Evolutionary conservation across 1,140 invertebrate species (phyloP), one percentile per base, ranked within the genome.

Genomic region (Archegozetes longisetosus): DNA sequence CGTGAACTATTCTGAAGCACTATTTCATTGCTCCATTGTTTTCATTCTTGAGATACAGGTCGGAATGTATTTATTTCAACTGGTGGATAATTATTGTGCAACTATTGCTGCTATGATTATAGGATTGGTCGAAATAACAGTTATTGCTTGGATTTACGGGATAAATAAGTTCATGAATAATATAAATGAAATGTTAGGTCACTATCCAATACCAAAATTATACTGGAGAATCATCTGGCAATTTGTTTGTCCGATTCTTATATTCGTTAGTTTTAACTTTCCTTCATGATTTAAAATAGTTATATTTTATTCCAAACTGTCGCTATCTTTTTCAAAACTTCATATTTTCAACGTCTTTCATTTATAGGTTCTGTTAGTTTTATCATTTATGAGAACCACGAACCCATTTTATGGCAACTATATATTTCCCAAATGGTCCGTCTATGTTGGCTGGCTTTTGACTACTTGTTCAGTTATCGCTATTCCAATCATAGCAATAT

Each of bases 21-120:
- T 9, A 12, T 9, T 40, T 25, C 9, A 55, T 40, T 32, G 9
- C 6, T 20, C 9, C 12, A 55, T 22, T 26, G 17, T 22, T 6
- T 24, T 20, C 14, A 9, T 46, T 57, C 9, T 23, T n/a, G 6
- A 24, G 13, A 4, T 6, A 14, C 72, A 98, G 88, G 95, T 95
- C 52, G 95, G 95, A 64, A 97, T 98, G 85, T 99, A 97, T 73
- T 88, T 98, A 13, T 98, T 98, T 77, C 88, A 97, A 82, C 83
- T 99, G 53, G 79, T 98, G 68, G 92, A 98, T 74, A 91, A 89
- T 17, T 98, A 98, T 69, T 93, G 94, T 1, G 93, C 96, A 1
- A 95, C 89, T 67, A 93, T 94, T 22, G 89, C 95, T 71, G 92
- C 89, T 67, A 77, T 99, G 49, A 77, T 98, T 28, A 68, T 74